Percentiles rank a stretch among this genome's conserved stretches.
phyloP scores from a whole-genome alignment of 2,113 vertebrate genomes.

The Dipodomys merriami region DNA sequence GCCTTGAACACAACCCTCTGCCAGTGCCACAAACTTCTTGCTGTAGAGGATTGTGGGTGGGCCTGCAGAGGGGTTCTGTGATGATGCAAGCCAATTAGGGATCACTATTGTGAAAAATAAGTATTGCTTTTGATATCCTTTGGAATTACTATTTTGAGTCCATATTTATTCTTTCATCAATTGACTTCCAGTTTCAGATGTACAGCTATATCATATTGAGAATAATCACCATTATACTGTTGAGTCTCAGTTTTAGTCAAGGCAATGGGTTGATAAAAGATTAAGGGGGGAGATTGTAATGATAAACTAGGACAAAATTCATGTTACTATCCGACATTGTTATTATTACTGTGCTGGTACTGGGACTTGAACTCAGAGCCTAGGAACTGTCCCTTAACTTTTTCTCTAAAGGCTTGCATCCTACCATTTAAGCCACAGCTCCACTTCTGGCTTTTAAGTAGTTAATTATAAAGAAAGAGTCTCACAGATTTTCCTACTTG shows the following conservation, averaged over 20 bases:
- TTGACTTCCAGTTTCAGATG: conserved; percentile 9
- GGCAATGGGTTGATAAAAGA: not conserved
- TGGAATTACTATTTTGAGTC: conserved; percentile 11
- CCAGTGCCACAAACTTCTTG: not conserved
- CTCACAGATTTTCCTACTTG: no score
- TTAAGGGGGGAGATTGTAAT: not conserved
- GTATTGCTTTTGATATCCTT: not conserved
- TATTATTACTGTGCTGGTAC: no score
- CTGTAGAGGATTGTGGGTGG: not conserved
- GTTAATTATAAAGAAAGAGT: no score
- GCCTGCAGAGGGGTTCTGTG: not conserved
- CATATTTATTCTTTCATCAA: conserved; percentile 10
- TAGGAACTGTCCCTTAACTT: no score
- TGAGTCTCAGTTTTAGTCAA: not conserved
- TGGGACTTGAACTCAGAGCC: no score
- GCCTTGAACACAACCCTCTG: not conserved
- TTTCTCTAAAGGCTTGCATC: no score
- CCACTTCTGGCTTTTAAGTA: no score
- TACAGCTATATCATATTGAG: not conserved
- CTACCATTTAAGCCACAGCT: no score
- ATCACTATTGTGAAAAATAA: not conserved
- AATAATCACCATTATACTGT: not conserved
- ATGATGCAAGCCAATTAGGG: not conserved
- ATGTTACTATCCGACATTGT: not conserved
- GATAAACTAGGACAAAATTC: not conserved